phyloP scores from a whole-genome alignment of 2,797 vertebrate genomes.

The Agapornis canus region DNA sequence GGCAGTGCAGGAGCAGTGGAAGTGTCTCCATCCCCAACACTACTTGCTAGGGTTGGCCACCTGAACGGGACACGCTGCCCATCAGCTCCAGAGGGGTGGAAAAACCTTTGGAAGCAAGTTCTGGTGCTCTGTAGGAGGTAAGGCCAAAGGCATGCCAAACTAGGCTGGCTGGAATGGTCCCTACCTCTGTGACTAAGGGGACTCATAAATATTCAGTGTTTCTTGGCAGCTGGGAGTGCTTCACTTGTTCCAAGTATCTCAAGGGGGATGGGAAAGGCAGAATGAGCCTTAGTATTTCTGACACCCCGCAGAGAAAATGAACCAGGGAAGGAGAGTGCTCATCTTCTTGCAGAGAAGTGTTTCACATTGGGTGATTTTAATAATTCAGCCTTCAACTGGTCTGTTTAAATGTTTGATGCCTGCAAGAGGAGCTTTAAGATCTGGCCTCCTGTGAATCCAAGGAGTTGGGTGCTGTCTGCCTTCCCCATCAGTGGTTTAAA shows the following conservation, averaged over 20 bases:
- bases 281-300: conserved; percentile 45
- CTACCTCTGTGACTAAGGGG: conserved; percentile 54
- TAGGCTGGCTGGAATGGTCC: conserved; percentile 20
- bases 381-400: conserved; percentile 58
- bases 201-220: conserved; percentile 65
- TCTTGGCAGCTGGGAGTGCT: conserved; percentile 63
- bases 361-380: conserved; percentile 22
- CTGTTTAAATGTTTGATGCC: conserved; percentile 65
- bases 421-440: conserved; percentile 10
- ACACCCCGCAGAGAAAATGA: conserved; percentile 54
- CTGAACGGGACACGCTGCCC: neutral
- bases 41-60: neutral
- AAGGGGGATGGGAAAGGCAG: conserved; percentile 39
- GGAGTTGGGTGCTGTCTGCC: neutral
- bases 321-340: conserved; percentile 6
- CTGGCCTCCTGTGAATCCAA: neutral
- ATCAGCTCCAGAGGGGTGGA: neutral
- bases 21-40: neutral
- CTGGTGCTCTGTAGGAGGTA: neutral
- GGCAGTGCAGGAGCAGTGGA: neutral
- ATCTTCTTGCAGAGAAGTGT: neutral
- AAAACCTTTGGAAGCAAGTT: neutral
- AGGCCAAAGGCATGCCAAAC: neutral
- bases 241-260: conserved; percentile 45
- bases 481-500: neutral